A percentile compares a stretch with the other conserved stretches of the same genome.
Evolutionary conservation across 2,113 vertebrate species (phyloP).

Genomic region (Nannospalax galili): DNA sequence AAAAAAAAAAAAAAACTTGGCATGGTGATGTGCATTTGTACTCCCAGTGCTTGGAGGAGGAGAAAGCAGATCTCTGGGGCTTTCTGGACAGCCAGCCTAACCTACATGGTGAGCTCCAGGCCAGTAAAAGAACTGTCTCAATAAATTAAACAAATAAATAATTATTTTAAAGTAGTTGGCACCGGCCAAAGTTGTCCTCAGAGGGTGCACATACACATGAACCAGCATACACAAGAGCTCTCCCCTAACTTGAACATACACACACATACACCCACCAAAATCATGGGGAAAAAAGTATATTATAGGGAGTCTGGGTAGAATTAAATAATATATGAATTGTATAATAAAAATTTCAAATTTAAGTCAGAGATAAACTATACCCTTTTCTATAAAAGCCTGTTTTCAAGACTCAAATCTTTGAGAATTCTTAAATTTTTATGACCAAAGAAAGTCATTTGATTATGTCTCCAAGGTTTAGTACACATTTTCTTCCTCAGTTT

Average conservation of each 20-base stretch:
- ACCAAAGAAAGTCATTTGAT: background rate
- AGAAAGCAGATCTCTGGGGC: background rate
- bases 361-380: slow-evolving; percentile 19
- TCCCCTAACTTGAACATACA: background rate
- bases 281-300: background rate
- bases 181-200: background rate
- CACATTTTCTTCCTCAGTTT: background rate
- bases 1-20: no score
- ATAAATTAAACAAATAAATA: background rate
- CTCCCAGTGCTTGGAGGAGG: background rate
- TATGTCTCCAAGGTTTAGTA: background rate
- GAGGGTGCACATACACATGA: background rate
- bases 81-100: background rate
- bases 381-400: slow-evolving; percentile 21
- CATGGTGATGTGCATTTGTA: background rate
- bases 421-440: background rate
- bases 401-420: slow-evolving; percentile 44
- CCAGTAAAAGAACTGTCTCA: background rate
- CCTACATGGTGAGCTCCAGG: background rate
- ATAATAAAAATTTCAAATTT: slow-evolving; percentile 26
- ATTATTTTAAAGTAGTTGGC: background rate
- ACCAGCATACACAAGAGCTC: background rate
- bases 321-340: background rate
- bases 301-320: background rate
- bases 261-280: background rate